These are phyloP conservation scores for Aproaerema taeniolella DNA, from an alignment of 2,888 invertebrate genomes.

Conservation along the genomic window DNA sequence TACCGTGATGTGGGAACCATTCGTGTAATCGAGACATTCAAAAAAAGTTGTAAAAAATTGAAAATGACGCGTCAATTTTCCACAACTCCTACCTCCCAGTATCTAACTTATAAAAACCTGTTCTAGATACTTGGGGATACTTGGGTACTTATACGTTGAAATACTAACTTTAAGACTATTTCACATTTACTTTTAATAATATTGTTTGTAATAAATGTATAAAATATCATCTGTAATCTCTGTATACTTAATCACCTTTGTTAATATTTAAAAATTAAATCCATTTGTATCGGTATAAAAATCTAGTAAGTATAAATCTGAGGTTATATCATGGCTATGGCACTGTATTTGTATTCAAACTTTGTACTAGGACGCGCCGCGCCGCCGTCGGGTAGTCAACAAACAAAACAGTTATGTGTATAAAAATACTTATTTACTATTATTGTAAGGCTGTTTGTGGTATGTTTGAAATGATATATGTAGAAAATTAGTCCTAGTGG, in stretches of 20 bases:
- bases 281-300: constrained; percentile 78
- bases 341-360: constrained; percentile 73
- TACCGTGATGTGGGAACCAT: constrained; percentile 5
- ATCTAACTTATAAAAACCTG: constrained; percentile 32
- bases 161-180: constrained; percentile 70
- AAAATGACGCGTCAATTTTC: constrained; percentile 26
- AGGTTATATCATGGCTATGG: constrained; percentile 73
- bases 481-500: constrained; percentile 51
- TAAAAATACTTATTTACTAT: constrained; percentile 75
- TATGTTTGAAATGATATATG: constrained; percentile 29
- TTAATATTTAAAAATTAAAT: constrained; percentile 77
- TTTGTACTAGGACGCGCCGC: constrained; percentile 48
- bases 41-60: constrained; percentile 37
- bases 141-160: constrained; percentile 52
- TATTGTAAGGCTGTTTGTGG: constrained; percentile 69
- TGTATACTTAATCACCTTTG: constrained; percentile 77
- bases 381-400: constrained; percentile 35
- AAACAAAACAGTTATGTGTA: constrained; percentile 39
- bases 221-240: constrained; percentile 78
- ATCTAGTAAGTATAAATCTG: constrained; percentile 76
- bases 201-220: constrained; percentile 77
- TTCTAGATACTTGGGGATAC: constrained; percentile 32
- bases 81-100: constrained; percentile 31
- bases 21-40: constrained; percentile 15
- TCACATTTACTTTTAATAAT: constrained; percentile 72